Base-by-base conservation (phyloP, 2,113 vertebrate species). In the Toxotes chatareus region DNA sequence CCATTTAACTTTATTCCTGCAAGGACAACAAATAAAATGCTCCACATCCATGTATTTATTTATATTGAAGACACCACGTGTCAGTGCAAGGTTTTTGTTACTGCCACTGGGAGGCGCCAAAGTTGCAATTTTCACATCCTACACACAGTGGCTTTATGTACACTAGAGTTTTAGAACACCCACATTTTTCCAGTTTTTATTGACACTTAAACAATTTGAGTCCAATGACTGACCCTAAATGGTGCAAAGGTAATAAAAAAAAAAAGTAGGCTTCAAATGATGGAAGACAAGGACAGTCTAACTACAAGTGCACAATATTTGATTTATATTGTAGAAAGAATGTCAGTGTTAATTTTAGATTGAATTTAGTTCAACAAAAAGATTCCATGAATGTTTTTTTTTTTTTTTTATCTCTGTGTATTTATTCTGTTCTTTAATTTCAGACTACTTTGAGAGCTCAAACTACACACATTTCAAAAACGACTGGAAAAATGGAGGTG, bases 41-140 rank as follows among this genome's bases (percentile, higher is more conserved):
- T 7, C 49, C 49, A 53, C 19, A 49, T 49, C 14, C 16, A 49
- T 49, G 46, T 49, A 17, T 49, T 49, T 49, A 17, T 49, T 49
- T 14, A 49, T 49, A 49, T 3, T 49, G 14, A 49, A 49, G 42
- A 10, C 11, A 13, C 42, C 3, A 12, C 2, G 42, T 12, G 10
- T 13, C 27, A 27, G 27, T 27, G 27, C 27, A 1, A 27, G 27
- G 27, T 27, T 27, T 51, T 51, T 51, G 19, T 51, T n/a, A 14
- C 5, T 7, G n/a, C 36, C 68, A 61, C 27, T 9, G 46, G 74
- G 4, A 19, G 74, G 81, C 13, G 68, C 44, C 62, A 78, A 19
- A 78, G 46, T 12, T 65, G 32, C 42, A 17, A 11, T 36, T 27
- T 13, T 16, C 5, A 16, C 3, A 44, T 21, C n/a, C 11, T 55